These are phyloP conservation scores for Cryptocephalus primarius DNA, from an alignment of 2,888 invertebrate genomes.

Conservation along the genomic window DNA sequence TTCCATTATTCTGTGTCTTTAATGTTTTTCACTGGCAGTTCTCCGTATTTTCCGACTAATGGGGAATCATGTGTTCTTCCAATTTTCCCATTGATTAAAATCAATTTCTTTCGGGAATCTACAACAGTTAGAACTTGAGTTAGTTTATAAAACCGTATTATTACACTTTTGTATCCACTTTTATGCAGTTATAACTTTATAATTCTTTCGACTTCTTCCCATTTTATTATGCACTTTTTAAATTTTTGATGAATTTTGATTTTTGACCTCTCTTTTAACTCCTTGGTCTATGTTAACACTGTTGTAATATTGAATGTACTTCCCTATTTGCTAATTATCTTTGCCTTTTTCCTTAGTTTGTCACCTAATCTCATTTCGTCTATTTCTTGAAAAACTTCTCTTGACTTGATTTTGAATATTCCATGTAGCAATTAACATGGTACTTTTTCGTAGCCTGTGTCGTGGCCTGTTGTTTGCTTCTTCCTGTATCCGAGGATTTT, in stretches of 20 bases:
- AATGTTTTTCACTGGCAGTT: too few relatives aligned
- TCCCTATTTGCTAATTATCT: background rate
- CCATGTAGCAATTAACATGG: background rate
- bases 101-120: too few relatives aligned
- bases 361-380: background rate
- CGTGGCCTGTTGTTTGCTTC: constrained; percentile 1
- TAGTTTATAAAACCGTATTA: too few relatives aligned
- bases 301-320: background rate
- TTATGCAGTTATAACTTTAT: too few relatives aligned
- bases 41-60: too few relatives aligned
- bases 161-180: too few relatives aligned
- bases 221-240: too few relatives aligned
- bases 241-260: background rate
- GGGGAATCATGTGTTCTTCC: too few relatives aligned
- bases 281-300: background rate
- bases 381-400: background rate
- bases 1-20: too few relatives aligned
- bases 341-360: background rate
- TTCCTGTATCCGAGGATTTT: background rate
- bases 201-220: too few relatives aligned
- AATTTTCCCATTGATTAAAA: too few relatives aligned
- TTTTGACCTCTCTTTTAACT: background rate
- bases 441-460: background rate
- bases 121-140: too few relatives aligned
- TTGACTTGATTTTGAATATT: background rate